Base-by-base conservation (phyloP, 2,888 invertebrate genomes). In the Cepaea hortensis region DNA sequence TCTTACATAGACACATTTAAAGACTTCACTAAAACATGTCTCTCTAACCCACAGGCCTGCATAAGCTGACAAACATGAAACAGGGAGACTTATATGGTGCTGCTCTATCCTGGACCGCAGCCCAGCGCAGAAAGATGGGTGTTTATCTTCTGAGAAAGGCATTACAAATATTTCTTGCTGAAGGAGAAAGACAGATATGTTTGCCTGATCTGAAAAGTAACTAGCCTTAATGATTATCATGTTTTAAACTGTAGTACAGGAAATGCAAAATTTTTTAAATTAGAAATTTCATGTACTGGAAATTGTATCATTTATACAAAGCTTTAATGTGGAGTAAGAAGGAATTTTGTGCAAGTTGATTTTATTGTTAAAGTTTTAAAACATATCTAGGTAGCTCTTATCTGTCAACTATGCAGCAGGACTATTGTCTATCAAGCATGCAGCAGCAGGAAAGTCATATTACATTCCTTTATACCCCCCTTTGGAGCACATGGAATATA, bases 101-200 rank as follows among this genome's bases (percentile, higher is more conserved):
- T 0, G 96, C 96, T 0, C 95, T 96, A 1, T 96, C 96, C 0
- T 98, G 97, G 97, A 95, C 96, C 1, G 93, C 95, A 87, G 96
- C 96, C 87, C 96, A 97, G 88, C 96, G 96, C 90, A 95, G 96
- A 77, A 96, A 96, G 94, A 95, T 98, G 20, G 98, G 98, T 0
- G 96, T 96, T 84, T 97, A 96, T 90, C 95, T 98, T 18, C 95
- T 98, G 18, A 96, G 96, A 91, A 97, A 97, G 94, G 97, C 98
- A 0, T 96, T 97, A 96, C 95, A 96, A 91, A 97, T 98, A 89
- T 97, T 97, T 93, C 94, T 98, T 87, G 96, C 96, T 81, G 98
- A 98, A 94, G 98, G 98, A 0, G 98, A 98, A 94, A 95, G 98
- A 72, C 98, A 98, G 93, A 95, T 98, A 85, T 96, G 96, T 91